These are phyloP conservation scores for Agonopterix arenella DNA, from an alignment of 2,888 invertebrate genomes.

Conservation along the genomic window DNA sequence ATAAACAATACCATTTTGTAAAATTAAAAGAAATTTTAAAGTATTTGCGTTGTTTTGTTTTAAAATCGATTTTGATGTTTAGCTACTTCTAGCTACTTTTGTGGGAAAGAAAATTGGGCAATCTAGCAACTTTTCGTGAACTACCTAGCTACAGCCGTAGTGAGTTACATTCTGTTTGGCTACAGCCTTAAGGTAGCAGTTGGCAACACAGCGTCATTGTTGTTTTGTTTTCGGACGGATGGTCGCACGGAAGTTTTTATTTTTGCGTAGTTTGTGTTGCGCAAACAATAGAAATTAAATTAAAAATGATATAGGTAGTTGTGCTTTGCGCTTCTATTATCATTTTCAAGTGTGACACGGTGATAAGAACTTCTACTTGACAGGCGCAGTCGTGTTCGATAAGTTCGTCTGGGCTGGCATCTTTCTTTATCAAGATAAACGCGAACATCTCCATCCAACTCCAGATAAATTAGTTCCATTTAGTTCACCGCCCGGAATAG, in stretches of 20 bases:
- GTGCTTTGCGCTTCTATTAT: not conserved
- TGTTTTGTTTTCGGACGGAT: constrained; percentile 3
- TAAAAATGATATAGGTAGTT: no score
- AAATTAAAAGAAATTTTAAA: no score
- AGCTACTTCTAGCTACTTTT: no score
- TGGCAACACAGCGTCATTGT: not conserved
- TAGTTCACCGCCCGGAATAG: constrained; percentile 40
- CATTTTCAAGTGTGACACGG: constrained; percentile 5
- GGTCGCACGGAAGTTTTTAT: not conserved
- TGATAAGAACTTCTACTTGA: not conserved
- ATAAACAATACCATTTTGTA: no score
- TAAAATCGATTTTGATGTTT: no score
- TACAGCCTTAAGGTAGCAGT: no score
- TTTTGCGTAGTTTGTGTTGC: constrained; percentile 1
- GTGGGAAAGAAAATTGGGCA: no score
- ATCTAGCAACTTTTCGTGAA: no score
- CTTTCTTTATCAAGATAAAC: constrained; percentile 42
- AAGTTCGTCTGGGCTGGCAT: constrained; percentile 51
- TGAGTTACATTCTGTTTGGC: no score
- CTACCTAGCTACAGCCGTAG: no score
- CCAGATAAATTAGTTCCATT: constrained; percentile 27
- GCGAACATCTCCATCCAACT: constrained; percentile 27
- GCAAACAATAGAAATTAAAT: constrained; percentile 3
- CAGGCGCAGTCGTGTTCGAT: constrained; percentile 26
- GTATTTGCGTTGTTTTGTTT: no score